These are phyloP conservation scores for Artibeus lituratus DNA, from an alignment of 2,797 vertebrate genomes.

Conservation along the genomic window DNA sequence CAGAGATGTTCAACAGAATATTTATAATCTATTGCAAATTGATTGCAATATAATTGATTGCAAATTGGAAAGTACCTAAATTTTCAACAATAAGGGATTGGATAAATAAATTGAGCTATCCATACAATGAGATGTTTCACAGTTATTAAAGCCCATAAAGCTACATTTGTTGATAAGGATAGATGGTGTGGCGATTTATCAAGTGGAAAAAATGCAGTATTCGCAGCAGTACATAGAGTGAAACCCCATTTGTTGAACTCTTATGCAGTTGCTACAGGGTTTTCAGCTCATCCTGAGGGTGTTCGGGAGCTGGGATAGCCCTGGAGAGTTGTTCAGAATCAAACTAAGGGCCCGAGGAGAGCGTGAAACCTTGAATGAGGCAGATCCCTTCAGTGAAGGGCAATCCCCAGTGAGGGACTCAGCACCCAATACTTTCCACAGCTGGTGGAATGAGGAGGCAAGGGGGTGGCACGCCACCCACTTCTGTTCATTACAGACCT, in stretches of 20 bases:
- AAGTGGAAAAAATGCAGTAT: neutral
- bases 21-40: constrained; percentile 37
- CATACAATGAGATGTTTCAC: neutral
- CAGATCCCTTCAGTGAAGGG: neutral
- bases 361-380: neutral
- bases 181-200: neutral
- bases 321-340: neutral
- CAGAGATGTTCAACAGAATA: neutral
- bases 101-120: neutral
- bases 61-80: constrained; percentile 40
- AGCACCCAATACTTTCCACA: neutral
- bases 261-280: neutral
- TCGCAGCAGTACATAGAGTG: neutral
- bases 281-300: neutral
- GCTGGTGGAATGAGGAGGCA: neutral
- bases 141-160: neutral
- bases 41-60: neutral
- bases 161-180: neutral
- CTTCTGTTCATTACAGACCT: neutral
- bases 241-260: neutral
- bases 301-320: neutral
- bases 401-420: neutral
- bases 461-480: neutral
- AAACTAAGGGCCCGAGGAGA: neutral
- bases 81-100: neutral